These are phyloP conservation scores for Erythrolamprus reginae DNA, from an alignment of 2,113 vertebrate genomes.

Conservation along the genomic window DNA sequence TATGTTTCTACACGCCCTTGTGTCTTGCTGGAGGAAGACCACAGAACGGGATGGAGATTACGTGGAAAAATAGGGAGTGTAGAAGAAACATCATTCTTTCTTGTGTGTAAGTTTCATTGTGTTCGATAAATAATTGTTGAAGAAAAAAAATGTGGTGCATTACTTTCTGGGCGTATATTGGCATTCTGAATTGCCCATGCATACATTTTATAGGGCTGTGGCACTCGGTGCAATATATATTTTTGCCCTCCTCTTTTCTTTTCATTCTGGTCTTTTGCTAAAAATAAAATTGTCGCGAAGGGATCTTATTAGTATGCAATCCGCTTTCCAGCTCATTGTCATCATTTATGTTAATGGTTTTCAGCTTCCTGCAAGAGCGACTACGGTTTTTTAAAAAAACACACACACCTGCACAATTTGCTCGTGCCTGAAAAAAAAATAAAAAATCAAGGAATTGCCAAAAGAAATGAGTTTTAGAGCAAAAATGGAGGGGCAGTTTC, in stretches of 20 bases:
- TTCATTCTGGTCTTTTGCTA: not conserved
- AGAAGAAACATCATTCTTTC: too few relatives aligned
- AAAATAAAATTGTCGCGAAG: not conserved
- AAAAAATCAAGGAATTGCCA: not conserved
- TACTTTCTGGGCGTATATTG: too few relatives aligned
- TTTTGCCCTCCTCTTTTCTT: not conserved
- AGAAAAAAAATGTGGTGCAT: too few relatives aligned
- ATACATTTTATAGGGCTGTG: not conserved
- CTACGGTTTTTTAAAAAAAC: not conserved
- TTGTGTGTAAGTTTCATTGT: too few relatives aligned
- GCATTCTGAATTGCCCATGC: not conserved
- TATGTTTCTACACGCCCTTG: too few relatives aligned
- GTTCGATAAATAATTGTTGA: too few relatives aligned
- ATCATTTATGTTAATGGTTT: not conserved
- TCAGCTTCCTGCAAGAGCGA: not conserved
- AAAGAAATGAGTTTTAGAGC: not conserved
- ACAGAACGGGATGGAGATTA: too few relatives aligned
- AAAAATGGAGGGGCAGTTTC: not conserved
- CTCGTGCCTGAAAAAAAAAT: not conserved
- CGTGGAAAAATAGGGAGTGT: too few relatives aligned
- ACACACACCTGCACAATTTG: not conserved
- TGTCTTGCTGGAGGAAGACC: too few relatives aligned
- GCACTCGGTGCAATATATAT: not conserved
- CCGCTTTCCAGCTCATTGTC: not conserved
- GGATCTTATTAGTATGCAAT: not conserved